Conservation (phyloP, 2,113 vertebrate genomes). For the Caranx ignobilis region DNA sequence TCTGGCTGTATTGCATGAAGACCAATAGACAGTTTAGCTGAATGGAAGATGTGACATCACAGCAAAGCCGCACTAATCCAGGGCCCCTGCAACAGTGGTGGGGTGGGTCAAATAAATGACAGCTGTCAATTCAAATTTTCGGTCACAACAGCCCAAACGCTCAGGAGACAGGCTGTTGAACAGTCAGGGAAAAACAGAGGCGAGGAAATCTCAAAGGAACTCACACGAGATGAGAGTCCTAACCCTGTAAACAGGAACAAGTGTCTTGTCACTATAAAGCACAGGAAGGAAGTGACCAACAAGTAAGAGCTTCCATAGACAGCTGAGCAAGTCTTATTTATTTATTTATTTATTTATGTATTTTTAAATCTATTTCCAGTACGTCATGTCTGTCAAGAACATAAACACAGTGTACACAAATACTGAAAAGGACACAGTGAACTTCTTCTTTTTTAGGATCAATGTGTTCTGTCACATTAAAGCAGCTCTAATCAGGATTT, state of each 20-base stretch:
- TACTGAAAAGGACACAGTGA: neutral
- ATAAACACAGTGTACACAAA: too few species aligned
- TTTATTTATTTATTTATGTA: neutral
- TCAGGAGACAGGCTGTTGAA: neutral
- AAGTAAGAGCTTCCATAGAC: neutral
- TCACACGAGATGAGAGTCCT: constrained; percentile 25
- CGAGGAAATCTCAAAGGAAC: constrained; percentile 57
- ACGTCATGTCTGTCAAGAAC: too few species aligned
- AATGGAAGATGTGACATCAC: neutral
- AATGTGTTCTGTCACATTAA: neutral
- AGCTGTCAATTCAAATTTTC: neutral
- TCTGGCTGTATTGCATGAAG: neutral
- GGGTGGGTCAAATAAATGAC: neutral
- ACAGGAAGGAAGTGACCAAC: constrained; percentile 23
- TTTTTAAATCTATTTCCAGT: neutral
- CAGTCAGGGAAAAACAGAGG: neutral
- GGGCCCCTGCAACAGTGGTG: constrained; percentile 1
- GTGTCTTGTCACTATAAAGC: constrained; percentile 22
- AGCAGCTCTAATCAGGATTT: neutral
- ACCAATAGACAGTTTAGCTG: neutral
- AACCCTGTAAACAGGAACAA: constrained; percentile 29
- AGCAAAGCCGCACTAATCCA: neutral
- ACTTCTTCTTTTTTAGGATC: neutral
- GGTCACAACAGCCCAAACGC: neutral
- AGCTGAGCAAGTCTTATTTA: neutral